Conservation (phyloP, 2,888 invertebrate species). For the Mechanitis mazaeus region DNA sequence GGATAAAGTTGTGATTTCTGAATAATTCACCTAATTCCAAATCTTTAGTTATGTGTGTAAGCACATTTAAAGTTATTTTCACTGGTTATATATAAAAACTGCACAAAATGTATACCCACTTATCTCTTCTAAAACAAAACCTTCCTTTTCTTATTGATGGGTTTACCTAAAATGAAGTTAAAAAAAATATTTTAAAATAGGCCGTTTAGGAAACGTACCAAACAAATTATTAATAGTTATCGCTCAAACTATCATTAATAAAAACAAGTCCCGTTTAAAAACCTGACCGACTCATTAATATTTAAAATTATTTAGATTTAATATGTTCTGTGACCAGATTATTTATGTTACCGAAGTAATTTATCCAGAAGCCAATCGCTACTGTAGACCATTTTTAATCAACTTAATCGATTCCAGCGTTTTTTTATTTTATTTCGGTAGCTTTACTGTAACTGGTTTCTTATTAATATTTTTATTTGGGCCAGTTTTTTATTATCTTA, state of each 20-base stretch:
- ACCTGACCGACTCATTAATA: slow-evolving; percentile 5
- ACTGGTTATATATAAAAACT: no score
- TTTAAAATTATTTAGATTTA: slow-evolving; percentile 4
- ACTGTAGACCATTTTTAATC: slow-evolving; percentile 25
- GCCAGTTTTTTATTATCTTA: neutral
- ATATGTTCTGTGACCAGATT: slow-evolving; percentile 6
- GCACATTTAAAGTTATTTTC: no score
- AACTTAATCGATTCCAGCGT: slow-evolving; percentile 35
- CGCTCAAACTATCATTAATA: no score
- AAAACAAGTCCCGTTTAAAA: neutral
- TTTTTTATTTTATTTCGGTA: slow-evolving; percentile 24
- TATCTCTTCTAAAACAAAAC: neutral
- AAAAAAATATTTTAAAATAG: neutral
- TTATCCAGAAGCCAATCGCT: slow-evolving; percentile 22
- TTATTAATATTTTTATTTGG: slow-evolving; percentile 3
- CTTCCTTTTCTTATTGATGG: no score
- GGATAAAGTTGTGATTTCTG: no score
- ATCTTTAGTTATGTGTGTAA: no score
- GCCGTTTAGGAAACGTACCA: no score
- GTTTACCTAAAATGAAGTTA: neutral
- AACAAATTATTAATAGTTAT: no score
- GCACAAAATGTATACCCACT: no score
- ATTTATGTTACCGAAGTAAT: slow-evolving; percentile 9
- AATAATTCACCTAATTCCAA: no score
- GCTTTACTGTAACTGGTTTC: slow-evolving; percentile 13